phyloP scores from a whole-genome alignment of 2,888 invertebrate species.

The Uloborus plumipes region DNA sequence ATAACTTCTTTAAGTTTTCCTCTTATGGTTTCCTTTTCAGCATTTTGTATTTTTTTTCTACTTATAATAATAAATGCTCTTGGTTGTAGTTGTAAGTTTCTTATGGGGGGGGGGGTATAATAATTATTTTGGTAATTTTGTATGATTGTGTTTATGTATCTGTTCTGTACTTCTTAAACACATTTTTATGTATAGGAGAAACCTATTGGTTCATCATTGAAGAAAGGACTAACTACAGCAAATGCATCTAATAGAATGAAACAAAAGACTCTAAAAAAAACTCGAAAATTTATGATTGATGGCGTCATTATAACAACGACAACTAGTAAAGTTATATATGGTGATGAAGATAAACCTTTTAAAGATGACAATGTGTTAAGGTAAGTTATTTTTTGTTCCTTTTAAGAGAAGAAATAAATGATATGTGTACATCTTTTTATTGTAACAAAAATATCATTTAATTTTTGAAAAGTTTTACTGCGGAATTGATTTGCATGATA shows the following conservation, averaged over 20 bases:
- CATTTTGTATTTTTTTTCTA: too few relatives aligned
- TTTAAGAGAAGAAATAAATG: too few relatives aligned
- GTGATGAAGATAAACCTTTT: constrained; percentile 69
- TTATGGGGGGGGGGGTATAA: too few relatives aligned
- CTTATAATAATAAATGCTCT: too few relatives aligned
- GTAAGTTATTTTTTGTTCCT: constrained; percentile 15
- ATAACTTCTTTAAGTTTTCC: too few relatives aligned
- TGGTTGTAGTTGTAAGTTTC: too few relatives aligned
- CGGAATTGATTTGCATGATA: not conserved
- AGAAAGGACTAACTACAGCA: constrained; percentile 25
- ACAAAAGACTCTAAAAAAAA: constrained; percentile 94
- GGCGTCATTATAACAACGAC: constrained; percentile 97
- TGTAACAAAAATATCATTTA: not conserved
- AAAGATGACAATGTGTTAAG: constrained; percentile 68
- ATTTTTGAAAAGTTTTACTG: not conserved
- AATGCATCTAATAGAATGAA: constrained; percentile 45
- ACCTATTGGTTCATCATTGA: not conserved
- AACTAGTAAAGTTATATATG: constrained; percentile 80
- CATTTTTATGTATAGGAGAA: not conserved
- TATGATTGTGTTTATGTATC: too few relatives aligned
- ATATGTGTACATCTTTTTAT: not conserved
- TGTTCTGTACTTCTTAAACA: too few relatives aligned
- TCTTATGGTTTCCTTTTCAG: too few relatives aligned
- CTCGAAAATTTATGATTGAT: constrained; percentile 96
- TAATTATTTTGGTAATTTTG: too few relatives aligned